Evolutionary conservation across 2,797 vertebrate genomes (phyloP).

Genomic region (Peromyscus nudipes): DNA sequence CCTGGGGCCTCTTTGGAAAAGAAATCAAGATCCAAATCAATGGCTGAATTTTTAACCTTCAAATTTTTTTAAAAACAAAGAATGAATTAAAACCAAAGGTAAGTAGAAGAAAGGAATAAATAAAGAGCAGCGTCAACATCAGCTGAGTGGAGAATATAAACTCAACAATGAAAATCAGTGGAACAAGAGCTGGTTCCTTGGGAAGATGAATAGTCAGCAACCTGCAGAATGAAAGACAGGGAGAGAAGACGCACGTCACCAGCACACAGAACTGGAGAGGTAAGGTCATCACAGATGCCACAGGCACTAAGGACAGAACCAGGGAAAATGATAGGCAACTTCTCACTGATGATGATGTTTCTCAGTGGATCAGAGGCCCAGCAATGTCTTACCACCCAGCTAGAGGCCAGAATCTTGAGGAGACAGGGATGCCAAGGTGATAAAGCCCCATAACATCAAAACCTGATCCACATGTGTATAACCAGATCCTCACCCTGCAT

Average conservation of each 20-base stretch:
- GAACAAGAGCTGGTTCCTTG: background rate
- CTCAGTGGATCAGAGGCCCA: no score
- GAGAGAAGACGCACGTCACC: background rate
- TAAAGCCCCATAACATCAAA: background rate
- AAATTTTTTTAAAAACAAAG: background rate
- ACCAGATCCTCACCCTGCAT: no score
- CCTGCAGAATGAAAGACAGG: background rate
- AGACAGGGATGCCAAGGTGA: background rate
- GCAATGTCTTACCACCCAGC: no score
- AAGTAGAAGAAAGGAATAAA: background rate
- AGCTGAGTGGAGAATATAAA: background rate
- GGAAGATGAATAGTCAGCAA: background rate
- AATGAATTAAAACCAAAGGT: conserved; percentile 17
- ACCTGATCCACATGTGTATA: background rate
- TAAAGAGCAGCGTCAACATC: background rate
- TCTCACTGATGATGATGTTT: accelerated
- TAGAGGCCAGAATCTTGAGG: background rate
- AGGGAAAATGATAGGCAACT: background rate
- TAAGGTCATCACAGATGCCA: background rate
- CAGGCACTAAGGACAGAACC: background rate
- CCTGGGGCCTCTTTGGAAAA: background rate
- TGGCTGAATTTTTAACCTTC: background rate
- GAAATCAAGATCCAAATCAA: background rate
- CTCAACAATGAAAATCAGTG: background rate
- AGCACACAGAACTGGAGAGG: background rate